Conservation (phyloP, 2,888 invertebrate genomes). For the Andrena dorsata region DNA sequence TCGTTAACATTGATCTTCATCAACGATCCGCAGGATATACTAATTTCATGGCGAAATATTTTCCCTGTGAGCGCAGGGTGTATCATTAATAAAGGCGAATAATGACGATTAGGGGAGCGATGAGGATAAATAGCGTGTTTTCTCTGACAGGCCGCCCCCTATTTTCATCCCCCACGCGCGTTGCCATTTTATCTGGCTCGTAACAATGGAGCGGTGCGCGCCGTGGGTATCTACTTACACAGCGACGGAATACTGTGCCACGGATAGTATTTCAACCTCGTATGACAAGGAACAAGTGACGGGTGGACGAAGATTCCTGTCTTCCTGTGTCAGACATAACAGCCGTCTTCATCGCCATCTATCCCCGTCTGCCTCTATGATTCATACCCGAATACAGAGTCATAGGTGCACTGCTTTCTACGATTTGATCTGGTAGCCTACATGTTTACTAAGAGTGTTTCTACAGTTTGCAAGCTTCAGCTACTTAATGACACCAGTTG, state of each 20-base stretch:
- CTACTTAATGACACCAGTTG: neutral
- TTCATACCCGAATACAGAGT: conserved; percentile 10
- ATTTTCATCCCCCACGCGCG: conserved; percentile 12
- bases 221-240: conserved; percentile 5
- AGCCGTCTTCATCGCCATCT: conserved; percentile 28
- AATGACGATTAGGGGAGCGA: neutral
- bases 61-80: too few species aligned
- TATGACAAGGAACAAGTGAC: conserved; percentile 30
- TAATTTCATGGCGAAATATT: neutral
- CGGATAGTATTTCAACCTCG: conserved; percentile 45
- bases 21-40: neutral
- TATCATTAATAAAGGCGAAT: conserved; percentile 4
- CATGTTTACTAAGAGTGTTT: neutral
- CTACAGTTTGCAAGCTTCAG: too few species aligned
- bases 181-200: conserved; percentile 29
- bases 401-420: too few species aligned
- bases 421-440: neutral
- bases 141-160: neutral
- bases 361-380: conserved; percentile 23
- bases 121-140: conserved; percentile 9
- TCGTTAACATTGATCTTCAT: neutral
- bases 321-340: conserved; percentile 36
- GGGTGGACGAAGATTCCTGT: conserved; percentile 31
- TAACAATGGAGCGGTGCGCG: conserved; percentile 40
- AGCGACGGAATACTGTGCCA: conserved; percentile 29